A percentile compares a stretch with the other conserved stretches of the same genome.
Evolutionary conservation across 1,140 invertebrate genomes (phyloP).

Genomic region (Drosophila truncata): DNA sequence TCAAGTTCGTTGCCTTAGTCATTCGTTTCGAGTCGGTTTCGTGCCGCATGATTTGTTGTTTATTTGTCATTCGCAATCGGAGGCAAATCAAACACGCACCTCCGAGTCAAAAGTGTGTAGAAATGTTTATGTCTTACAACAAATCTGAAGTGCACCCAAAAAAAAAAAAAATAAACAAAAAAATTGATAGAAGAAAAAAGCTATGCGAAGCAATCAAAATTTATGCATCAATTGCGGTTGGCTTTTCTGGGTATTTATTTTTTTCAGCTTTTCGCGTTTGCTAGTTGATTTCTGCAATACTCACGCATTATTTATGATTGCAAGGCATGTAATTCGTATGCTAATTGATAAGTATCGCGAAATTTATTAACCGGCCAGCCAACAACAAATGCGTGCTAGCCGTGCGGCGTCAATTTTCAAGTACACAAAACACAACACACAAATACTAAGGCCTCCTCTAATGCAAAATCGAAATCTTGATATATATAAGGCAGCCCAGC

Average conservation of each 20-base stretch:
- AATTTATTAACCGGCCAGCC: constrained; percentile 81
- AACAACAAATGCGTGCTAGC: constrained; percentile 77
- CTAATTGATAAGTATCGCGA: constrained; percentile 84
- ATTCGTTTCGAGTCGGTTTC: constrained; percentile 63
- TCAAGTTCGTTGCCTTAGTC: constrained; percentile 77
- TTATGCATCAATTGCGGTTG: constrained; percentile 66
- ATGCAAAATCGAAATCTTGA: constrained; percentile 82
- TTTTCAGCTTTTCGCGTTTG: constrained; percentile 15
- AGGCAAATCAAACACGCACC: constrained; percentile 80
- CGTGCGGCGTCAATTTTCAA: constrained; percentile 80
- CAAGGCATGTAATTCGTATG: constrained; percentile 85
- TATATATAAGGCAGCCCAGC: constrained; percentile 72
- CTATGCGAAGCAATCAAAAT: constrained; percentile 62
- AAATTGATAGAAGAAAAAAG: constrained; percentile 19
- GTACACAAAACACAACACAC: constrained; percentile 51
- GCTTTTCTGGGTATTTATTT: constrained; percentile 33
- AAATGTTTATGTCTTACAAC: constrained; percentile 78
- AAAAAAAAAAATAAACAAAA: constrained; percentile 7
- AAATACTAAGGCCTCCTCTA: constrained; percentile 27
- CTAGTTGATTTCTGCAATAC: constrained; percentile 51
- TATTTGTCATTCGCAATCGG: constrained; percentile 78
- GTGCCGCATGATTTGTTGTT: constrained; percentile 82
- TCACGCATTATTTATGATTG: constrained; percentile 85
- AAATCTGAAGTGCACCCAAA: constrained; percentile 57
- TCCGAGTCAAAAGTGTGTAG: constrained; percentile 70